Evolutionary conservation across 1,140 invertebrate species (phyloP).

Genomic region (Radopholus similis): DNA sequence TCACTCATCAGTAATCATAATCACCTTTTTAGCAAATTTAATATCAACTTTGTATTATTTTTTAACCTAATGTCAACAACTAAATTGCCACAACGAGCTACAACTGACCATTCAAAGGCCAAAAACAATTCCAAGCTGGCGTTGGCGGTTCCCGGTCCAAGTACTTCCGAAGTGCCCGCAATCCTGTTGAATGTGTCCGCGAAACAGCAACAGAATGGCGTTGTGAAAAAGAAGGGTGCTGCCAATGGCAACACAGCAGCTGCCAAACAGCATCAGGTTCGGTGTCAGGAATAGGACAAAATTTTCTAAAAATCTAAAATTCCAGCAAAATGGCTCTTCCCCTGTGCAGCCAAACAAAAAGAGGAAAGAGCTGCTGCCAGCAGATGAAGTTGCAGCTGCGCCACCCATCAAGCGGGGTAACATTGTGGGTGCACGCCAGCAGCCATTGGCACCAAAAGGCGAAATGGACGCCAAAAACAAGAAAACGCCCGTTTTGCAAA

Average conservation of each 20-base stretch:
- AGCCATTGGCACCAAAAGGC: not conserved
- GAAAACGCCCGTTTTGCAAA: not conserved
- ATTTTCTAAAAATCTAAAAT: not conserved
- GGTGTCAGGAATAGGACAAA: not conserved
- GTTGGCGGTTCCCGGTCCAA: not conserved
- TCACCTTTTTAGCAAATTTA: too few species aligned
- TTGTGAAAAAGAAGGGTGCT: not conserved
- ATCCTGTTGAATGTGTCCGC: not conserved
- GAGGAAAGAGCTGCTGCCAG: not conserved
- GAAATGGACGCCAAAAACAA: not conserved
- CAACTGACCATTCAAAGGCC: not conserved
- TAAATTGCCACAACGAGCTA: not conserved
- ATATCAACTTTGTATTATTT: too few species aligned
- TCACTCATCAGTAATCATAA: too few species aligned
- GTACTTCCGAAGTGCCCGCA: not conserved
- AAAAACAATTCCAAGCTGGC: not conserved
- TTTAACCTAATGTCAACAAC: not conserved
- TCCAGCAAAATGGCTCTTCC: not conserved
- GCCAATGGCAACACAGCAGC: not conserved
- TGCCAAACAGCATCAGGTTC: not conserved
- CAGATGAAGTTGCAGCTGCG: not conserved
- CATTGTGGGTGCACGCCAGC: too few species aligned
- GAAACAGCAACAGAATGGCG: not conserved
- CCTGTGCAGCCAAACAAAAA: not conserved
- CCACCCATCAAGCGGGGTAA: too few species aligned